Evolutionary conservation across 2,113 vertebrate species (phyloP), one percentile per base, ranked within the genome.

Genomic region (Oncorhynchus nerka): DNA sequence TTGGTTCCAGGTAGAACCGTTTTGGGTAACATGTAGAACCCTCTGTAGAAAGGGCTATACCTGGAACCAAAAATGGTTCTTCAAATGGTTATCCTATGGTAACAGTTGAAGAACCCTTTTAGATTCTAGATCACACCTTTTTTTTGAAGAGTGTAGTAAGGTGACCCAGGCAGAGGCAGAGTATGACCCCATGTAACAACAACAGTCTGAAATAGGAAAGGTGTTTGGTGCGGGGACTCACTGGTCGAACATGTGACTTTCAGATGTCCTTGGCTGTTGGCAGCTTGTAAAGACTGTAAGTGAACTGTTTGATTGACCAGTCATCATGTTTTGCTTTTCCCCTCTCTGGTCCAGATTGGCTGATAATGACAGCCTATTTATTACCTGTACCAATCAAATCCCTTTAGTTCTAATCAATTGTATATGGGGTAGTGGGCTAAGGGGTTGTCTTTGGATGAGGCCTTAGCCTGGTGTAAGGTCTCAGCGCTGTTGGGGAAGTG

Each of bases 251-350:
- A 62, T 26, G 26, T 71, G 79, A 80, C 81, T 74, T 74, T 77
- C 61, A 77, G 80, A 49, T 15, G 74, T 76, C 76, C 80, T 79
- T 30, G 30, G 76, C 86, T 91, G 87, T 90, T 86, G 64, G 74
- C 86, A 80, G 81, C 79, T 76, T 79, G 78, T 91, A 88, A 84
- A 90, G 83, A 51, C 49, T 16, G 12, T 62, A 39, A 39, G 39
- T 39, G 77, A 78, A 67, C 78, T 32, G 78, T 73, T 74, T 72
- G 20, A 61, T n/a, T 61, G 20, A 12, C 22, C 26, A 26, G 22
- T 13, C 9, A 26, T 66, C 8, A 3, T n/a, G 13, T n/a, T 64
- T 24, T 6, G 61, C 20, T 64, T 64, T 22, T 24, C 2, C 61
- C 26, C 57, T 4, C 61, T 48, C 34, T 74, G 32, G 9, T n/a